Percentiles rank a stretch among this genome's conserved stretches.
Evolutionary conservation across 2,888 invertebrate genomes (phyloP).

Genomic region (Dryocosmus kuriphilus): DNA sequence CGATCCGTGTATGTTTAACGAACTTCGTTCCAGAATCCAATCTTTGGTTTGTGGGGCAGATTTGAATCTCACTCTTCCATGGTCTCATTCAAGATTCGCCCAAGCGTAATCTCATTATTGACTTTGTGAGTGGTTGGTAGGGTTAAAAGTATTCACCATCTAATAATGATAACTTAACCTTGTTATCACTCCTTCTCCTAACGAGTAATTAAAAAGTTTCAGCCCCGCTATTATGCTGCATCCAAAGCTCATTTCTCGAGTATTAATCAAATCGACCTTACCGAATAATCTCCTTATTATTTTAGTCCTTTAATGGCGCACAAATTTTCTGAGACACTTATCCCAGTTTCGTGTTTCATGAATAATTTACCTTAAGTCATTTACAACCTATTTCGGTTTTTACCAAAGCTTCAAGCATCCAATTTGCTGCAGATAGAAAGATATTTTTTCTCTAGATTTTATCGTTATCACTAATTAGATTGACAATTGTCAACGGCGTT

Average conservation of each 20-base stretch:
- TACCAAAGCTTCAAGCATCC: background rate
- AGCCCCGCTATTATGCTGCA: slow-evolving; percentile 54
- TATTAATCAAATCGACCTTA: slow-evolving; percentile 14
- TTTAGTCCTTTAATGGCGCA: background rate
- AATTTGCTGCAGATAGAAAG: background rate
- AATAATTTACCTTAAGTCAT: slow-evolving; percentile 6
- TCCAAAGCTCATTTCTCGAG: slow-evolving; percentile 4
- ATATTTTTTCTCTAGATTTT: background rate
- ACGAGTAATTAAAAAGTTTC: slow-evolving; percentile 59
- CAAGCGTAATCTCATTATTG: slow-evolving; percentile 64
- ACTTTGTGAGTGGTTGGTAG: slow-evolving; percentile 51
- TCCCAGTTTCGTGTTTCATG: slow-evolving; percentile 3
- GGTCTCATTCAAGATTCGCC: slow-evolving; percentile 44
- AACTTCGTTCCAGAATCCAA: slow-evolving; percentile 48
- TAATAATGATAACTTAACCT: slow-evolving; percentile 60
- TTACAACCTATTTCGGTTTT: background rate
- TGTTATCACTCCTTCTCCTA: slow-evolving; percentile 51
- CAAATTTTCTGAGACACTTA: background rate
- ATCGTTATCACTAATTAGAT: background rate
- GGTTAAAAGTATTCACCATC: slow-evolving; percentile 60
- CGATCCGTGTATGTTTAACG: slow-evolving; percentile 65
- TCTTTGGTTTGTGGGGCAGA: background rate
- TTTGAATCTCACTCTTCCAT: slow-evolving; percentile 1
- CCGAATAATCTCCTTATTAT: slow-evolving; percentile 26
- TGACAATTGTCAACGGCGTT: background rate